Evolutionary conservation across 2,797 vertebrate species (phyloP), one percentile per base, ranked within the genome.

Genomic region (Rhynchotus rufescens): DNA sequence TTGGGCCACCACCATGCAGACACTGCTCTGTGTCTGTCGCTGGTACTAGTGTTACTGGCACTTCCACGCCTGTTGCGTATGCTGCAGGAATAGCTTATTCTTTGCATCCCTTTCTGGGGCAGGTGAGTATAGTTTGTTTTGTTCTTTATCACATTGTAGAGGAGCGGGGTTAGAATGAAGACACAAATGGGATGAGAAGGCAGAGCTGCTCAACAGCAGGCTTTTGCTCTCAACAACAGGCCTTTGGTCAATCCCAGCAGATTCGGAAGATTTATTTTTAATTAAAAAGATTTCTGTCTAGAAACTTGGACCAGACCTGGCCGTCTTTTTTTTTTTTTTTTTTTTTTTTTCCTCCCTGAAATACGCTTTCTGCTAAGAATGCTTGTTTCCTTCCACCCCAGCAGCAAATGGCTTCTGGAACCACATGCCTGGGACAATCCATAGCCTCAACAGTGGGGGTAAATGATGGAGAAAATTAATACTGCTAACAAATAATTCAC

Each of bases 381-480:
- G 2, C 34, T 56, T 34, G 19, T 28, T 42, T 78, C 42, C 54
- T 26, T 62, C 71, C 80, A 34, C 22, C 54, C 47, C 32, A n/a
- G 38, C 64, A 76, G 75, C 60, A 52, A 9, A 25, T 57, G 52
- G 10, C 20, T 85, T 34, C 72, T 49, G 28, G 52, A 73, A 32
- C 44, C 51, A 51, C 51, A 3, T 61, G 25, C 62, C 12, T 61
- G 54, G 77, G 34, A n/a, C 34, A 51, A 32, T 26, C 83, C 34
- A 1, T 28, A 54, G 56, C 45, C 61, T 32, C 51, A 47, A 47
- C 1, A 0, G 23, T 34, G 84, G 40, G 0, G 10, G 66, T 66
- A 77, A 56, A 72, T 5, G n/a, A 17, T 15, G 26, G 65, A 67
- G 64, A 54, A 85, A 77, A 77, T 32, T 14, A 19, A 17, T 2